Conservation (phyloP, 2,113 vertebrate species). For the Baryphthengus martii region DNA sequence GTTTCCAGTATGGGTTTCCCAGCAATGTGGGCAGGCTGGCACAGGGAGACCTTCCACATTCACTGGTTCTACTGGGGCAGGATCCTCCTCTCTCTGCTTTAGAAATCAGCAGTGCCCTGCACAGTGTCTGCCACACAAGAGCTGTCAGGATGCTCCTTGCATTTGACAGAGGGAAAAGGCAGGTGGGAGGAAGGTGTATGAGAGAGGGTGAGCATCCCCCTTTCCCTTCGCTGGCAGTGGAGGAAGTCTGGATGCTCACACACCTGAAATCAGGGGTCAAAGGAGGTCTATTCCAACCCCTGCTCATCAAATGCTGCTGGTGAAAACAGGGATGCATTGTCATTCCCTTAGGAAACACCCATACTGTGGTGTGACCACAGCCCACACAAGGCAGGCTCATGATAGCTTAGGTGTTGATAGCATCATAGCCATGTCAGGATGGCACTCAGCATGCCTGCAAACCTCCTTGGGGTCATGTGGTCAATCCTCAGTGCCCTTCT, state of each 20-base stretch:
- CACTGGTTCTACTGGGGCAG: neutral
- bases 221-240: neutral
- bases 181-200: neutral
- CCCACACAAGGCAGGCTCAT: neutral
- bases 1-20: neutral
- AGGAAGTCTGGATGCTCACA: neutral
- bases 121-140: neutral
- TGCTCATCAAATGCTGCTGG: neutral
- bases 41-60: neutral
- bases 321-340: neutral
- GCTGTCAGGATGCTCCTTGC: neutral
- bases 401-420: neutral
- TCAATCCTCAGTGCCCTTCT: neutral
- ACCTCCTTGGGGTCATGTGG: neutral
- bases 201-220: neutral
- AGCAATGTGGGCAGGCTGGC: neutral
- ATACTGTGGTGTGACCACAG: neutral
- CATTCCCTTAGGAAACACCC: neutral
- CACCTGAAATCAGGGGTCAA: accelerated
- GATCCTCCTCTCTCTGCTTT: neutral
- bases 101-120: neutral
- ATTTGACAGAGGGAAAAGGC: neutral
- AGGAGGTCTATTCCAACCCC: neutral
- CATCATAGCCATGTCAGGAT: neutral
- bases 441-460: neutral